phyloP scores from a whole-genome alignment of 2,888 invertebrate species.

The Strigamia maritima region DNA sequence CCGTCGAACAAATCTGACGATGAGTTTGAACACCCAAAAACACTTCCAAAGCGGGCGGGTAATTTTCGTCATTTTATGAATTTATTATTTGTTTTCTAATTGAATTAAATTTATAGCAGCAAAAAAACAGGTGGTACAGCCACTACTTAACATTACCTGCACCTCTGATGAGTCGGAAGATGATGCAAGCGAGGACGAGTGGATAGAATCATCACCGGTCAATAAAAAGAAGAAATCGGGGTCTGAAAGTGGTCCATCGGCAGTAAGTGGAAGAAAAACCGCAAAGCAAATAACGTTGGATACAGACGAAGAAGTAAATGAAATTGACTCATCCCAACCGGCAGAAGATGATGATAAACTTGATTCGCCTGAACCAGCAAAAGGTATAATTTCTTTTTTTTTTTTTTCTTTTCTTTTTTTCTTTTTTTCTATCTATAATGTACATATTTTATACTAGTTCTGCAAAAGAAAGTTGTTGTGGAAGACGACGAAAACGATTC shows the following conservation, averaged over 20 bases:
- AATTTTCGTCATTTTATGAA: background rate
- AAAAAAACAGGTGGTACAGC: background rate
- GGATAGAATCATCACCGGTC: background rate
- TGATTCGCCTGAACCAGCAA: no score
- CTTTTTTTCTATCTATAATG: no score
- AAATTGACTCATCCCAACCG: no score
- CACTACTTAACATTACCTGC: background rate
- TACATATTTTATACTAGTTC: no score
- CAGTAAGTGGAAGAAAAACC: background rate
- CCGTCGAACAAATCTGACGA: background rate
- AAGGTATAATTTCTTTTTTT: no score
- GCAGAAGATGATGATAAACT: no score
- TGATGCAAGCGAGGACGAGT: background rate
- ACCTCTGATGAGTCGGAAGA: background rate
- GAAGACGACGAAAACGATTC: conserved; percentile 44
- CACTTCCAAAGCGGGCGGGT: background rate
- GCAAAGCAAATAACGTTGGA: background rate
- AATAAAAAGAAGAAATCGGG: background rate
- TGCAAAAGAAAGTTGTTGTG: no score
- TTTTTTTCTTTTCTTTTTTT: no score
- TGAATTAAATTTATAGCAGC: background rate
- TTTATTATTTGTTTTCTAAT: no score
- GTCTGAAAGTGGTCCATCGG: background rate
- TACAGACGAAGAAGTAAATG: no score
- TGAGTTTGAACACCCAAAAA: background rate